Evolutionary conservation across 2,113 vertebrate genomes (phyloP), one percentile per base, ranked within the genome.

Genomic region (Tichodroma muraria): DNA sequence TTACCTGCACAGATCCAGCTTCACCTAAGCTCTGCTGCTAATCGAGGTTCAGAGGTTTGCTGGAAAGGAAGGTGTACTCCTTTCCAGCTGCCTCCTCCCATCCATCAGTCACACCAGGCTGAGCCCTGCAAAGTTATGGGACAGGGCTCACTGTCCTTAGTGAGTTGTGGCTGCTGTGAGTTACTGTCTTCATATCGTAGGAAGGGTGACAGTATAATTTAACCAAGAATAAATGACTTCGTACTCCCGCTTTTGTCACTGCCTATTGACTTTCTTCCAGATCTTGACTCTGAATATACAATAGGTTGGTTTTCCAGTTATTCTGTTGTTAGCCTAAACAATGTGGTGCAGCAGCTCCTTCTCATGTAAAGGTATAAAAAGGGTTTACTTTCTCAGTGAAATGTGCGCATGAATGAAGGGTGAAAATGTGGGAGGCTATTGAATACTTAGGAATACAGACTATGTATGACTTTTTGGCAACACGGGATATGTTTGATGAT

Each of bases 81-180:
- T 45, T 30, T 33, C 40, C 63, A n/a, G 14, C 68, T 90, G 18
- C 60, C 23, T 88, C 33, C 12, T 75, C 12, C 37, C 30, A 33
- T 45, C 23, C 31, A n/a, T 53, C 49, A 52, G 53, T 76, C 40
- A 30, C 33, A 25, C 19, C 16, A 56, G 22, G 10, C 60, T 54
- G 56, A 73, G 35, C 33, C 52, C 64, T 59, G 28, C 54, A 15
- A 47, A 33, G 30, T 24, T 35, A 8, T 4, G 6, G n/a, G 25
- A 16, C 6, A 37, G 60, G 18, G 28, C 31, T 59, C 35, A 6
- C 30, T 37, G 65, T 23, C 68, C n/a, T 83, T 44, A 35, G 19
- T 2, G 3, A 44, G 17, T 35, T 0, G 0, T 70, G 19, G 42
- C 40, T 69, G 19, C 30, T 7, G 2, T 13, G 19, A 61, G 22